A percentile compares a stretch with the other conserved stretches of the same genome.
phyloP scores from a whole-genome alignment of 2,113 vertebrate species.

The Etia nguti region DNA sequence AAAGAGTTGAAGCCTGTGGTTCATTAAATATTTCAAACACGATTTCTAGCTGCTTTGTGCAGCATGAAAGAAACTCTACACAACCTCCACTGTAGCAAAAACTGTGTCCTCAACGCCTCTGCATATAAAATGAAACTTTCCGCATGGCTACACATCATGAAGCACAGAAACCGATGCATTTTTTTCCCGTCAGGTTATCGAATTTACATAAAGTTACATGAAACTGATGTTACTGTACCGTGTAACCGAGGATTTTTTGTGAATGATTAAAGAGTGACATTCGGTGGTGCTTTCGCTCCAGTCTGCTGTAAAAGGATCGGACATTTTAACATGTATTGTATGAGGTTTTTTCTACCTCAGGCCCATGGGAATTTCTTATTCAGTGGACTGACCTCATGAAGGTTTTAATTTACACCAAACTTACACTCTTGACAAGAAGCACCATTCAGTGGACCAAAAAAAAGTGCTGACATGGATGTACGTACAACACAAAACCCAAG shows the following conservation, averaged over 20 bases:
- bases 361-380: background rate
- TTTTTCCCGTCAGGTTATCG: background rate
- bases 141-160: background rate
- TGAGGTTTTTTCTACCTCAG: background rate
- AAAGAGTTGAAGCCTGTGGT: background rate
- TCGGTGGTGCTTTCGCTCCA: background rate
- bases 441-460: background rate
- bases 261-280: background rate
- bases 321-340: background rate
- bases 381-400: background rate
- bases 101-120: background rate
- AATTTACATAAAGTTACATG: background rate
- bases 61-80: background rate
- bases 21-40: background rate
- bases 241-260: background rate
- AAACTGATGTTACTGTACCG: background rate
- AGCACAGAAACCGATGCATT: background rate
- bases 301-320: background rate
- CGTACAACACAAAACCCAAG: background rate
- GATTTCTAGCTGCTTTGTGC: background rate
- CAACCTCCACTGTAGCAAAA: background rate
- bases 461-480: conserved; percentile 5
- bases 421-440: background rate
- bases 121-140: background rate
- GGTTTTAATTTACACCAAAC: conserved; percentile 5